Base-by-base conservation (phyloP, 2,797 vertebrate genomes). In the Macropodus opercularis region DNA sequence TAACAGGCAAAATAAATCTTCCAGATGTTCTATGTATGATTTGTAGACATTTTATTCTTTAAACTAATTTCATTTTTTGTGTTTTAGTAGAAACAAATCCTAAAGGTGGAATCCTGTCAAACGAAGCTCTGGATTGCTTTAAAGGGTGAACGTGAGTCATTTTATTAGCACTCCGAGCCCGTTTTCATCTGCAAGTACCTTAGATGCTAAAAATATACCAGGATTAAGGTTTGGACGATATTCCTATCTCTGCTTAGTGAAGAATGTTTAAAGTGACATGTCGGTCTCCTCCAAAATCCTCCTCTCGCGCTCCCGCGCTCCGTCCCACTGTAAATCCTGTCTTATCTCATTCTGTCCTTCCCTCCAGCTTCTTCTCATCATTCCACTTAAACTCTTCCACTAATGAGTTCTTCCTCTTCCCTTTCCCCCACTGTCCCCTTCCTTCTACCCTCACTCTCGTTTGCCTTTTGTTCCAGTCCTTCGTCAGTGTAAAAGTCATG, bases 301-400 rank as follows among this genome's bases (percentile, higher is more conserved):
- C 55, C 62, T 54, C 48, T 51, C 64, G 44, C 56, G 55, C 51
- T 69, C 56, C 40, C 38, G 40, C 59, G 56, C 36, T 54, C 41
- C 65, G 47, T 61, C 56, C 32, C 74, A 50, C 72, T 67, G 66
- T 71, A 81, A 87, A 86, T 87, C 85, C 85, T 38, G 58, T 80
- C 75, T 88, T 87, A 84, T 87, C 85, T 83, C 77, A 58, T 74
- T 59, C 80, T 51, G 70, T 79, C 75, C 77, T 77, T 77, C 84
- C 85, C 85, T 85, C 63, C 62, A 86, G 85, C 85, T 81, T 84
- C 63, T 86, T 74, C 81, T 84, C 87, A 87, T 87, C 84, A 87
- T 85, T 85, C 83, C 84, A 86, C 81, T 87, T 85, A 87, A 86
- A 87, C 56, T 86, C 77, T 81, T 75, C 46, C 65, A 69, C 76